Evolutionary conservation across 2,888 invertebrate genomes (phyloP).

Genomic region (Stomorhina lunata): DNA sequence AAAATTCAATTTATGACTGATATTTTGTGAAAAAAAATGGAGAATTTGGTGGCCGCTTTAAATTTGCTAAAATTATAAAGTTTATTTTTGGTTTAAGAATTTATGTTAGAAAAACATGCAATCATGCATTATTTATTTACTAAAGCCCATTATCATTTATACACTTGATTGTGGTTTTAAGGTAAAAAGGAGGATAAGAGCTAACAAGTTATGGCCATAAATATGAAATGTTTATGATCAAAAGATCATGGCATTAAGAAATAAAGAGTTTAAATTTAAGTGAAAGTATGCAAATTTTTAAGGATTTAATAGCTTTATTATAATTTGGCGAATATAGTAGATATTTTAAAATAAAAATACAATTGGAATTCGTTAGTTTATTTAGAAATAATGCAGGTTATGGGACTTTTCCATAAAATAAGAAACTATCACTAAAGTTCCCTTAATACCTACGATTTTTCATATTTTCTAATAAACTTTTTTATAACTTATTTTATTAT

Average conservation of each 20-base stretch:
- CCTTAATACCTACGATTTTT: too few relatives aligned
- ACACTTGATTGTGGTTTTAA: constrained; percentile 48
- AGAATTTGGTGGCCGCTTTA: background rate
- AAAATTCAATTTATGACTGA: constrained; percentile 57
- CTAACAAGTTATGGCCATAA: background rate
- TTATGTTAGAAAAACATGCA: constrained; percentile 49
- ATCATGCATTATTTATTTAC: constrained; percentile 29
- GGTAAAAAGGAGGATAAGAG: background rate
- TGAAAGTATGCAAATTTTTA: too few relatives aligned
- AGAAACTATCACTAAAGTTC: too few relatives aligned
- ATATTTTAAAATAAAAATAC: too few relatives aligned
- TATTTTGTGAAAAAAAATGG: constrained; percentile 12
- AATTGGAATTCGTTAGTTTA: too few relatives aligned
- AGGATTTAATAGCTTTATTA: too few relatives aligned
- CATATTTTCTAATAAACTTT: background rate
- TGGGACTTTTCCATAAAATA: too few relatives aligned
- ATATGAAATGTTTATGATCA: too few relatives aligned
- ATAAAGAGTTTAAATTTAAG: too few relatives aligned
- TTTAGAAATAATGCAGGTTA: too few relatives aligned
- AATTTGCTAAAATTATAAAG: background rate
- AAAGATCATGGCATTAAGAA: too few relatives aligned
- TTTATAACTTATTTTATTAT: background rate
- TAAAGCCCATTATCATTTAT: constrained; percentile 27
- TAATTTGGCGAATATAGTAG: too few relatives aligned
- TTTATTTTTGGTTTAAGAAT: constrained; percentile 19